Conservation (phyloP, 2,888 invertebrate genomes). For the Apotomis betuletana region DNA sequence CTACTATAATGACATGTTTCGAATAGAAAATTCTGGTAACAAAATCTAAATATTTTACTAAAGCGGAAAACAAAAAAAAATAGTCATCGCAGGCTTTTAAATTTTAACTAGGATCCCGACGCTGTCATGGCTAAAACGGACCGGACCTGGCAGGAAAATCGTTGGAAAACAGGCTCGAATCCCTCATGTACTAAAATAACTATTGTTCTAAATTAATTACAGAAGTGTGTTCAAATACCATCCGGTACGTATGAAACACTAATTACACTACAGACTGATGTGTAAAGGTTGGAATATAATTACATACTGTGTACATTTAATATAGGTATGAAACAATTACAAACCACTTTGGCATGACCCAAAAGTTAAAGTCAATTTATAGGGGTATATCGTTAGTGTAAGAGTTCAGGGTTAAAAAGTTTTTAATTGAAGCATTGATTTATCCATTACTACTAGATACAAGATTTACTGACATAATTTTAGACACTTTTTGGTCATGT, state of each 20-base stretch:
- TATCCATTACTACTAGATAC: neutral
- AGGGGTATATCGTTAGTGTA: constrained; percentile 7
- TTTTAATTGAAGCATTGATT: neutral
- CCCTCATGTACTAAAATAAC: no score
- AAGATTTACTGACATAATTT: neutral
- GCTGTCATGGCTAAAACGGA: no score
- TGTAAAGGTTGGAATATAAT: constrained; percentile 69
- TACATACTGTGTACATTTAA: constrained; percentile 57
- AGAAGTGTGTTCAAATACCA: neutral
- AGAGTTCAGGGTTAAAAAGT: neutral
- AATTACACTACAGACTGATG: constrained; percentile 79
- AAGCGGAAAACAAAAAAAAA: no score
- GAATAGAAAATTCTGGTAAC: no score
- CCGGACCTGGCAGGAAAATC: no score
- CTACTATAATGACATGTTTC: no score
- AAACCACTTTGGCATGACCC: constrained; percentile 31
- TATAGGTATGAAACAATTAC: constrained; percentile 43
- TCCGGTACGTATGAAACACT: constrained; percentile 27
- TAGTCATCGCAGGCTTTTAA: no score
- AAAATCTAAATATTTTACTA: no score
- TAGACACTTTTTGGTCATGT: constrained; percentile 31
- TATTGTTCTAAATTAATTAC: no score
- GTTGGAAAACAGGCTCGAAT: no score
- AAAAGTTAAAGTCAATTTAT: constrained; percentile 33
- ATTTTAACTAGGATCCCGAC: no score